Base-by-base conservation (phyloP, 2,797 vertebrate genomes). In the Xenopus petersii region DNA sequence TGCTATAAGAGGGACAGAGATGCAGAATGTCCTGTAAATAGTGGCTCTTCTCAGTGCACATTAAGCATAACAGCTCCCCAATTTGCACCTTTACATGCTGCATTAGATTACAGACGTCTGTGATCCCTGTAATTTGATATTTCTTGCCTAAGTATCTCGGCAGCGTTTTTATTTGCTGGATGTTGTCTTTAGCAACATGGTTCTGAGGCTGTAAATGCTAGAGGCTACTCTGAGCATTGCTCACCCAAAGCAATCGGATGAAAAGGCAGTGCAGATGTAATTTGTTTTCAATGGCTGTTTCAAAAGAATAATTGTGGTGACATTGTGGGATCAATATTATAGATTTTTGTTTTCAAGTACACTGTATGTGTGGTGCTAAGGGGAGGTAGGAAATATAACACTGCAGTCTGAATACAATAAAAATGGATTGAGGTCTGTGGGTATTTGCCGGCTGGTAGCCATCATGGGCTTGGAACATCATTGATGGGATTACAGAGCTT, bases 221-320 rank as follows among this genome's bases (percentile, higher is more conserved):
- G 86, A 85, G 90, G 86, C 88, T 90, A 86, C 86, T 83, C 82
- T 95, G 93, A 96, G 93, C 95, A 94, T 92, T 95, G 96, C 93
- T 96, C 95, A 95, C 94, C 93, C 91, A 88, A 90, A 94, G 94
- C 95, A 90, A 96, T 95, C 91, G 94, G 96, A 96, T 94, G 94
- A 96, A 97, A 96, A 97, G 94, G 94, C 95, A 96, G 96, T 95
- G 97, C 96, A 98, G 96, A 98, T 98, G 95, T 98, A 98, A 98
- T 99, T 99, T 97, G 96, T 99, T 98, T 98, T 98, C 96, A 98
- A 98, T 98, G 97, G 95, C 95, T 97, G 95, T 97, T 99, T 98
- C 96, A 97, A 98, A 98, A 99, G 97, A 99, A 98, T 98, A 98
- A 99, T 98, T 99, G 97, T 97, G 95, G 97, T 98, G 96, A 99